A percentile compares a stretch with the other conserved stretches of the same genome.
Conservation (phyloP, 2,797 vertebrate species). For the Syngnathus acus region DNA sequence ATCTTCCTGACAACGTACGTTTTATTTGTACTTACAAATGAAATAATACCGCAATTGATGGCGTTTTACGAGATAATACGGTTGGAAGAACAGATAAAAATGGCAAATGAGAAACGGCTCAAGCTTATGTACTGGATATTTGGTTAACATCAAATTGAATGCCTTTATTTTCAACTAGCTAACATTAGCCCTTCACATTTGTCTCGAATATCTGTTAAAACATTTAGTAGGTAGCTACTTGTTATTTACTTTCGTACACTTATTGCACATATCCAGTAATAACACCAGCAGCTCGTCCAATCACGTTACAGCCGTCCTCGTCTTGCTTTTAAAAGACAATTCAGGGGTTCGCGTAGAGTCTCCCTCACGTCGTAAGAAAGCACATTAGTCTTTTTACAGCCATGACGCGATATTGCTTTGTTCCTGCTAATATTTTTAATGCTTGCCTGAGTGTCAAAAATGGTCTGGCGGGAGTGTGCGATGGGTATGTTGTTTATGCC, state of each 20-base stretch:
- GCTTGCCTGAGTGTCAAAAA: not conserved
- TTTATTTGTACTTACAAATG: no score
- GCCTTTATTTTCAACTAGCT: no score
- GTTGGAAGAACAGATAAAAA: no score
- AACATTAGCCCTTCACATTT: no score
- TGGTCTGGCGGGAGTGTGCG: slow-evolving; percentile 1
- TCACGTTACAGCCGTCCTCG: not conserved
- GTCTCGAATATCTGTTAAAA: no score
- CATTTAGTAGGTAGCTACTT: not conserved
- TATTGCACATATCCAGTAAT: not conserved
- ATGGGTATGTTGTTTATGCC: not conserved
- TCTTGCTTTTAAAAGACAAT: not conserved
- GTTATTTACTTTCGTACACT: no score
- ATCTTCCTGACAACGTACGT: no score
- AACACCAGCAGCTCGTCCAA: not conserved
- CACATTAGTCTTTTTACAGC: slow-evolving; percentile 6
- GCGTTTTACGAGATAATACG: no score
- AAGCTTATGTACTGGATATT: no score
- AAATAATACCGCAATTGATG: no score
- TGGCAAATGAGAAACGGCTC: no score
- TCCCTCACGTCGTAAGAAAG: slow-evolving; percentile 6
- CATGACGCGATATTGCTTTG: slow-evolving; percentile 3
- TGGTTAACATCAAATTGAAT: no score
- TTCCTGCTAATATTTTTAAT: slow-evolving; percentile 5
- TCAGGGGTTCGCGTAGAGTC: not conserved